Evolutionary conservation across 2,113 vertebrate species (phyloP).

Genomic region (Myotis lucifugus): DNA sequence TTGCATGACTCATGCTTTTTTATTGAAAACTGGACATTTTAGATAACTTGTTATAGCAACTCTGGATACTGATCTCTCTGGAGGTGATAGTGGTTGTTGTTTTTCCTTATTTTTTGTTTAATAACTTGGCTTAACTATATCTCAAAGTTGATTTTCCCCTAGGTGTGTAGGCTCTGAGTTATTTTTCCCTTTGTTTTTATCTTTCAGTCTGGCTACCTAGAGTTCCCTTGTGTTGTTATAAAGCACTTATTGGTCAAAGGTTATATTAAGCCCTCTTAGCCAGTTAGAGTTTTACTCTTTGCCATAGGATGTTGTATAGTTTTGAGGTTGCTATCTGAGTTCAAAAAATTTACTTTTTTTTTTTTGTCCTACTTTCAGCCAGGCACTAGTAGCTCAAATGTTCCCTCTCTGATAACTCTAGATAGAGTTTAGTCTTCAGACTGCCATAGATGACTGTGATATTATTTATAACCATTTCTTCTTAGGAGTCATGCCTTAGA

Average conservation of each 20-base stretch:
- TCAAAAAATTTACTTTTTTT: not conserved
- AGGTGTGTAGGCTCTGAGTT: not conserved
- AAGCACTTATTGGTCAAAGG: not conserved
- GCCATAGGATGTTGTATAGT: not conserved
- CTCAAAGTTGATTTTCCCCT: not conserved
- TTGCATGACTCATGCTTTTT: not conserved
- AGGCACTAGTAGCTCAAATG: not conserved
- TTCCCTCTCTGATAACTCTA: not conserved
- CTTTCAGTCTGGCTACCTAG: not conserved
- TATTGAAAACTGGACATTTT: not conserved
- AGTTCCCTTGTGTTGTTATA: not conserved
- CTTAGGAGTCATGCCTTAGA: not conserved
- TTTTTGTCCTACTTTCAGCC: not conserved
- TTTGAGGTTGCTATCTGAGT: not conserved
- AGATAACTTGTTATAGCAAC: not conserved
- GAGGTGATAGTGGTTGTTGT: not conserved
- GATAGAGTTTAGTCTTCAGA: not conserved
- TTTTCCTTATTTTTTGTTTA: not conserved
- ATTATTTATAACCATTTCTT: not conserved
- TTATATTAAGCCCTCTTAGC: not conserved
- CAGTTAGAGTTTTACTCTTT: slow-evolving; percentile 5
- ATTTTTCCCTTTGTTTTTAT: slow-evolving; percentile 23
- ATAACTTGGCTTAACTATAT: not conserved
- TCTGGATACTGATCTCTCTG: not conserved
- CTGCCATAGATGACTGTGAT: not conserved